These are phyloP conservation scores for Listronotus oregonensis DNA, from an alignment of 1,140 invertebrate species.

Conservation along the genomic window DNA sequence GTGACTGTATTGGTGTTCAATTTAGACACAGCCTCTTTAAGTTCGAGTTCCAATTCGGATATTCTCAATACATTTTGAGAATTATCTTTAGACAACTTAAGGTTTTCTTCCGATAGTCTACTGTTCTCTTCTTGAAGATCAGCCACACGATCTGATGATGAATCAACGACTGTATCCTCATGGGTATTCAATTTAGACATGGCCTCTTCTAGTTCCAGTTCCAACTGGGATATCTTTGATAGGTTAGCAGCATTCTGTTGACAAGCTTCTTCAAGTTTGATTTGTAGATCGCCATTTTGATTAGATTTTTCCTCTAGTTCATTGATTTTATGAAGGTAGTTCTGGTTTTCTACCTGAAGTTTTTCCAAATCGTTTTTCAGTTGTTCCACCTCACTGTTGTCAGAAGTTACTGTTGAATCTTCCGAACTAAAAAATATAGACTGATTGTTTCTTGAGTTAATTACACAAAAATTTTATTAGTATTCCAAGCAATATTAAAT, in stretches of 20 bases:
- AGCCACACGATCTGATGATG: neutral
- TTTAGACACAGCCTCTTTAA: neutral
- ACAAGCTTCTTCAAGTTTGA: neutral
- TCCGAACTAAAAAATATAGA: too few relatives aligned
- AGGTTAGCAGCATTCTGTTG: slow-evolving; percentile 1
- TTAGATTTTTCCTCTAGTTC: too few relatives aligned
- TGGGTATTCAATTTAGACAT: neutral
- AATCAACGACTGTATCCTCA: neutral
- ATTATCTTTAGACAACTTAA: slow-evolving; percentile 40
- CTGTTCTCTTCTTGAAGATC: slow-evolving; percentile 63
- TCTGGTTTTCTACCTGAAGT: too few relatives aligned
- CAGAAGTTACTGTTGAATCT: too few relatives aligned
- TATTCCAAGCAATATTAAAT: too few relatives aligned
- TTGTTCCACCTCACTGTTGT: too few relatives aligned
- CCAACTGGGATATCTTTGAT: neutral
- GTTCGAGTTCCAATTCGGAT: neutral
- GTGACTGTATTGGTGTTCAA: neutral
- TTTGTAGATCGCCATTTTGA: neutral
- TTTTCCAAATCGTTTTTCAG: too few relatives aligned
- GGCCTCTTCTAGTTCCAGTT: neutral
- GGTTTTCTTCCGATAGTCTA: slow-evolving; percentile 38
- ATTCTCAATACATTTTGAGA: slow-evolving; percentile 45
- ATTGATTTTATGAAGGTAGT: too few relatives aligned
- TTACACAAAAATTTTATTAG: too few relatives aligned
- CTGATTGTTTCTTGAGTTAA: too few relatives aligned